Percentiles rank a stretch among this genome's conserved stretches.
Conservation (phyloP, 2,113 vertebrate species). For the Acanthisitta chloris region DNA sequence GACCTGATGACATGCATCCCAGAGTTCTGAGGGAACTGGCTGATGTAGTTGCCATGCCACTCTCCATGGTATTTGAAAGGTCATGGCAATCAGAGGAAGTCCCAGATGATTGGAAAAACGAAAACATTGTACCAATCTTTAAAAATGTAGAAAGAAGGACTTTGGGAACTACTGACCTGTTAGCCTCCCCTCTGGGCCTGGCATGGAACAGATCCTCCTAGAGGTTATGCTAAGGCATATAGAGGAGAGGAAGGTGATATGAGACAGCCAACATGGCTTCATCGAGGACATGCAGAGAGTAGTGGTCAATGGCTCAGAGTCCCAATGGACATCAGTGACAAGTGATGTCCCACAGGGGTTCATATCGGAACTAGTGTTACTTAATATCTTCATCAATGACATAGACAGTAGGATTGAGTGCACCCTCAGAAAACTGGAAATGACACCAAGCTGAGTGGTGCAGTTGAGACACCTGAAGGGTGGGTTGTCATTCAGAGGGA, state of each 20-base stretch:
- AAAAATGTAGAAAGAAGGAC: neutral
- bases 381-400: neutral
- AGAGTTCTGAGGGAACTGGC: neutral
- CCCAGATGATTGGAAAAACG: neutral
- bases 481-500: neutral
- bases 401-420: neutral
- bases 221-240: neutral
- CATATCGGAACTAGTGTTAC: neutral
- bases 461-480: neutral
- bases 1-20: neutral
- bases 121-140: neutral
- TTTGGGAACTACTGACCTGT: neutral
- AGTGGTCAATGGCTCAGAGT: neutral
- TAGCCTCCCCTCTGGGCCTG: too few species aligned
- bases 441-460: neutral
- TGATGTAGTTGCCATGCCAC: neutral
- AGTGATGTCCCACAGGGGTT: neutral
- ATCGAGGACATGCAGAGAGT: neutral
- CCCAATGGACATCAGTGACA: neutral
- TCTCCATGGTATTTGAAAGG: neutral
- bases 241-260: neutral
- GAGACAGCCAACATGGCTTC: neutral
- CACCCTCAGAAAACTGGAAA: neutral
- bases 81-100: neutral
- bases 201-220: neutral